Base-by-base conservation (phyloP, 2,113 vertebrate genomes). In the Seriola rivoliana region DNA sequence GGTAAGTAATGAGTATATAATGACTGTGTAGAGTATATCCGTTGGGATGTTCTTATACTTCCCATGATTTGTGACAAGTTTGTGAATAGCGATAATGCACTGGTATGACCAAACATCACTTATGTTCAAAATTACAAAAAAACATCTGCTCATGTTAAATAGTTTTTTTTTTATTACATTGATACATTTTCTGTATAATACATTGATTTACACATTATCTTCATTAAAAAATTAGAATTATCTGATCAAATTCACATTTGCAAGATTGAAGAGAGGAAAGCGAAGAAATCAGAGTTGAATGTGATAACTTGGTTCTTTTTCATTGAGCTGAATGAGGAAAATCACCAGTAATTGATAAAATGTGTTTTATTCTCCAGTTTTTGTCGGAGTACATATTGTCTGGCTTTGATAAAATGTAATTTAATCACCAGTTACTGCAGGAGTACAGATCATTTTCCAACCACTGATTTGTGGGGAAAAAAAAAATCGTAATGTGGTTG, bases 201-300 rank as follows among this genome's bases (percentile, higher is more conserved):
- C 88, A 90, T 72, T 12, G 71, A 93, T 93, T 93, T 94, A 93
- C 85, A 93, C 62, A 74, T 82, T 78, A 72, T 92, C 80, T 85
- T 89, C 75, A 82, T 92, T 95, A 95, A 91, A 95, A 95, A 95
- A 95, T 93, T 94, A 91, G 78, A 93, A 81, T 80, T 32, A 82
- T 93, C 80, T 89, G 82, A 80, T 87, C 75, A 89, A 91, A 91
- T 94, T 95, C 94, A 94, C 94, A 95, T 94, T 89, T 90, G 42
- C 32, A 85, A 90, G 91, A 81, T 89, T 80, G 78, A 82, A 80
- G 76, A 70, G n/a, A 42, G 12, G 44, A 54, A 73, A 75, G 8
- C 21, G 74, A 63, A 44, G 7, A 36, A 38, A 21, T 40, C 40
- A 48, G 23, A 77, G 10, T 12, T 48, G 8, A 72, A 36, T n/a